These are phyloP conservation scores for Cecidostiba fungosa DNA, from an alignment of 2,888 invertebrate genomes.

Conservation along the genomic window DNA sequence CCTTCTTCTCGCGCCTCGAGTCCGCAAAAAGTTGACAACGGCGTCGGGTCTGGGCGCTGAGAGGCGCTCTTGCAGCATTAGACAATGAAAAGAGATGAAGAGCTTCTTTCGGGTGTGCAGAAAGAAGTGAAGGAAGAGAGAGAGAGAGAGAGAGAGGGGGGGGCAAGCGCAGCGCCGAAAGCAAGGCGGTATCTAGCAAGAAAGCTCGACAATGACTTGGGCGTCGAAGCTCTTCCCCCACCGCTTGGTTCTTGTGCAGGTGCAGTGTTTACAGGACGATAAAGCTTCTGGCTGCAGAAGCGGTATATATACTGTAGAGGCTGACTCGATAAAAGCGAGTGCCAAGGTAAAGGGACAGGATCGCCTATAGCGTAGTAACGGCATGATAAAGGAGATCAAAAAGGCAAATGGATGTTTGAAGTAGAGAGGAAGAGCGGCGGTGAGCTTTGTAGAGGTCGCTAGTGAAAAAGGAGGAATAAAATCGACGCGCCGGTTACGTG, in stretches of 20 bases:
- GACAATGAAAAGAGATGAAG: conserved; percentile 38
- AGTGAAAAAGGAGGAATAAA: not conserved
- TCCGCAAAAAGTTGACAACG: conserved; percentile 20
- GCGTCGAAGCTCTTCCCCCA: not conserved
- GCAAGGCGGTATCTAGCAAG: conserved; percentile 45
- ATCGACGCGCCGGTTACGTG: not conserved
- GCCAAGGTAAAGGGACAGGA: conserved; percentile 34
- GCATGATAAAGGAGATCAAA: conserved; percentile 51
- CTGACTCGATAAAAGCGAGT: conserved; percentile 29
- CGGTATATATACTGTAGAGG: not conserved
- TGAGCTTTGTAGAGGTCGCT: not conserved
- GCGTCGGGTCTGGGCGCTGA: not conserved
- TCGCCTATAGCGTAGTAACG: not conserved
- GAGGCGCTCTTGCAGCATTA: conserved; percentile 3
- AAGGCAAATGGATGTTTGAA: conserved; percentile 44
- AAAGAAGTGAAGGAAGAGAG: conserved; percentile 19
- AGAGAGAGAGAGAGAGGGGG: not conserved
- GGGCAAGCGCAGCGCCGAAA: conserved; percentile 9
- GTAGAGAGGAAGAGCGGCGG: not conserved
- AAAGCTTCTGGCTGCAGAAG: conserved; percentile 52
- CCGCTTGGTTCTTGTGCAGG: conserved; percentile 43
- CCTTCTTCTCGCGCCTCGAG: not conserved
- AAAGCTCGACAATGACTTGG: conserved; percentile 31
- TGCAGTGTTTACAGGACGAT: conserved; percentile 60
- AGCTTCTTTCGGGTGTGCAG: not conserved